Conservation (phyloP, 2,113 vertebrate species). For the Plotosus lineatus region DNA sequence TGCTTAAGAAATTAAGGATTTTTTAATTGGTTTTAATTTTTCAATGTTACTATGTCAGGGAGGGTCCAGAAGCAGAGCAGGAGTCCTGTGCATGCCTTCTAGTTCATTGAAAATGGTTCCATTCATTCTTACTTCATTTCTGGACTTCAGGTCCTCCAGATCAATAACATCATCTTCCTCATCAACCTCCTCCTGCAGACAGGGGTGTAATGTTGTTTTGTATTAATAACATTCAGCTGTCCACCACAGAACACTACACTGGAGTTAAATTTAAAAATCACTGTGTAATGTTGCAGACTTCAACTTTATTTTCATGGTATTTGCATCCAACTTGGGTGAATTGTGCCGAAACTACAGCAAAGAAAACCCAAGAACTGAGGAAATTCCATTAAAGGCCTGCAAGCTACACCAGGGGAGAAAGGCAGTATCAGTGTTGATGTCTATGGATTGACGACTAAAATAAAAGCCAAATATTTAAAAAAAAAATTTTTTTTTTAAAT, state of each 20-base stretch:
- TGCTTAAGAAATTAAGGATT: no score
- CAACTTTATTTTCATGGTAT: not conserved
- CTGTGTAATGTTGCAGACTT: not conserved
- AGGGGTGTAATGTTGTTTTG: not conserved
- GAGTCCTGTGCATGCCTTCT: not conserved
- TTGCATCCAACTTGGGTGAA: not conserved
- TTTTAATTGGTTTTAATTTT: no score
- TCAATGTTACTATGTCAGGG: no score
- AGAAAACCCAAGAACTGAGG: not conserved
- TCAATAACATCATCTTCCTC: constrained; percentile 88
- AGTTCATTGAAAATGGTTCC: constrained; percentile 23
- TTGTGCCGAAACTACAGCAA: not conserved
- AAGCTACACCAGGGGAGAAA: no score
- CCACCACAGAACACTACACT: not conserved
- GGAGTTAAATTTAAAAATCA: not conserved
- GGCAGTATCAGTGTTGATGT: no score
- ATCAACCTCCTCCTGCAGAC: constrained; percentile 86
- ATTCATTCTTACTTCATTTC: constrained; percentile 77
- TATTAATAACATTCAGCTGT: not conserved
- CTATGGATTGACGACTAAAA: no score
- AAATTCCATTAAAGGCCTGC: not conserved
- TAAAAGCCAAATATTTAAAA: no score
- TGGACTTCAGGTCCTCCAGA: constrained; percentile 85
- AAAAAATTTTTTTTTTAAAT: no score
- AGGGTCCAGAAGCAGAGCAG: no score